phyloP scores from a whole-genome alignment of 2,888 invertebrate species.

The Calameuta pallipes region DNA sequence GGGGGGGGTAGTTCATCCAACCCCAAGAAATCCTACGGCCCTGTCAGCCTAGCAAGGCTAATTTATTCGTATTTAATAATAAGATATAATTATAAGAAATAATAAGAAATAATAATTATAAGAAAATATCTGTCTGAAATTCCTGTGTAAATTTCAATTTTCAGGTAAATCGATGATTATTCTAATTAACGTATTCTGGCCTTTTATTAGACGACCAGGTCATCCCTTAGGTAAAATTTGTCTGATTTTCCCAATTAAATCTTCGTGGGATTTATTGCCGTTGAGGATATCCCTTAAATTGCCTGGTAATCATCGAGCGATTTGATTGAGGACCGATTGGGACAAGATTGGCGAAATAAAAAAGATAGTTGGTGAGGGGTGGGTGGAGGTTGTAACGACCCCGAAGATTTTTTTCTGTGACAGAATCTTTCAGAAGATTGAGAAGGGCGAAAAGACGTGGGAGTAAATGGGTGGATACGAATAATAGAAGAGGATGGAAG shows the following conservation, averaged over 20 bases:
- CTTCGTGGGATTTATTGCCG: background rate
- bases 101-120: too few species aligned
- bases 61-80: background rate
- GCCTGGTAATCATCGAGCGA: background rate
- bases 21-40: background rate
- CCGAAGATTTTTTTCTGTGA: background rate
- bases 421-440: background rate
- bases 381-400: background rate
- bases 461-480: background rate
- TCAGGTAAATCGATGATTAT: background rate
- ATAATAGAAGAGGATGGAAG: background rate
- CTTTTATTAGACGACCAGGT: background rate
- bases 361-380: background rate
- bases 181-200: background rate
- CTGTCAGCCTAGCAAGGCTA: background rate
- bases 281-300: background rate
- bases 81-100: too few species aligned
- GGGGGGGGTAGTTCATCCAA: background rate
- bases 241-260: background rate
- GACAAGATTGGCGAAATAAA: background rate
- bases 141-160: background rate
- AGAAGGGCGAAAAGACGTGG: background rate
- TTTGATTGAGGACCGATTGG: background rate
- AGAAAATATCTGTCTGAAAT: background rate
- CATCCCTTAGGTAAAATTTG: background rate